Evolutionary conservation across 2,113 vertebrate genomes (phyloP).

Genomic region (Elephantulus edwardii): DNA sequence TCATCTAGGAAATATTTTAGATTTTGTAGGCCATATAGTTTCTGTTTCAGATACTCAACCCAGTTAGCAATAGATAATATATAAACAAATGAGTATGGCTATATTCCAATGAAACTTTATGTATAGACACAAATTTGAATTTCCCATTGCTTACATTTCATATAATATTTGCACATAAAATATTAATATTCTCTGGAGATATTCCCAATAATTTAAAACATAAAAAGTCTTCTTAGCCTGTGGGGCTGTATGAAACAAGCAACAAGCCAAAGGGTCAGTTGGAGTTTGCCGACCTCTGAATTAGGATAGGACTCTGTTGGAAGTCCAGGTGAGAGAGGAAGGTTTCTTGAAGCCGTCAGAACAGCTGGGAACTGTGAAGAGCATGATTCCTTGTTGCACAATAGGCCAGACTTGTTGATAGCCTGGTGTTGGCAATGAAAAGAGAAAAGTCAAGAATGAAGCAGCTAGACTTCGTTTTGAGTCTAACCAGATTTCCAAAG

Average conservation of each 20-base stretch:
- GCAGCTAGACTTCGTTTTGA: constrained; percentile 44
- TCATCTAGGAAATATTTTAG: constrained; percentile 7
- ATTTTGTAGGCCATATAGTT: neutral
- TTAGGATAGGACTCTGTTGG: neutral
- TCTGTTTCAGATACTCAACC: neutral
- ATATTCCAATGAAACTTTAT: constrained; percentile 40
- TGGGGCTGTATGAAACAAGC: neutral
- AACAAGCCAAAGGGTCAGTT: neutral
- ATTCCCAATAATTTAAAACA: neutral
- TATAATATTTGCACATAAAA: neutral
- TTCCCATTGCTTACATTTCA: neutral
- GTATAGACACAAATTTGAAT: constrained; percentile 40
- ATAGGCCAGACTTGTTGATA: neutral
- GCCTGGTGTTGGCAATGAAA: neutral
- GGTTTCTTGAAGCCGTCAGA: neutral
- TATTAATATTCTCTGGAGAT: neutral
- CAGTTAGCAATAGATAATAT: neutral
- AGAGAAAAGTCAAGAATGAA: neutral
- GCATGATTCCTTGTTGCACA: neutral
- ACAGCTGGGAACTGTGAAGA: neutral
- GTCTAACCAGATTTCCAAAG: constrained; percentile 37
- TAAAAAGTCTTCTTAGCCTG: neutral
- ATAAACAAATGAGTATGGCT: neutral
- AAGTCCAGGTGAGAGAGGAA: neutral
- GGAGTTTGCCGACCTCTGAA: neutral